Evolutionary conservation across 2,113 vertebrate genomes (phyloP).

Genomic region (zebrafish (Danio rerio)): GRCz12tu NC_133179.1:16029501-16030000

Average conservation of each 20-base stretch:
- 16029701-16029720: conserved; percentile 19
- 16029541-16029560: conserved; percentile 59
- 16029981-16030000: too few species aligned
- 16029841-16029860: too few species aligned
- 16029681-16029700: conserved; percentile 60
- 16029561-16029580: conserved; percentile 61
- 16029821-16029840: neutral
- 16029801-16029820: neutral
- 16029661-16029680: conserved; percentile 73
- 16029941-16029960: too few species aligned
- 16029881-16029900: neutral
- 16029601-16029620: conserved; percentile 65
- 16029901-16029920: too few species aligned
- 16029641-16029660: conserved; percentile 64
- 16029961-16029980: too few species aligned
- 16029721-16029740: conserved; percentile 46
- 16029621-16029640: conserved; percentile 73
- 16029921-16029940: too few species aligned
- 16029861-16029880: too few species aligned
- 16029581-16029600: conserved; percentile 65
- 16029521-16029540: conserved; percentile 59
- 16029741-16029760: conserved; percentile 60
- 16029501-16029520: conserved; percentile 69
- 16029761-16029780: conserved; percentile 10
- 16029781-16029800: conserved; percentile 24